Conservation (phyloP, 2,888 invertebrate species). For the Cyrtodaria siliqua region DNA sequence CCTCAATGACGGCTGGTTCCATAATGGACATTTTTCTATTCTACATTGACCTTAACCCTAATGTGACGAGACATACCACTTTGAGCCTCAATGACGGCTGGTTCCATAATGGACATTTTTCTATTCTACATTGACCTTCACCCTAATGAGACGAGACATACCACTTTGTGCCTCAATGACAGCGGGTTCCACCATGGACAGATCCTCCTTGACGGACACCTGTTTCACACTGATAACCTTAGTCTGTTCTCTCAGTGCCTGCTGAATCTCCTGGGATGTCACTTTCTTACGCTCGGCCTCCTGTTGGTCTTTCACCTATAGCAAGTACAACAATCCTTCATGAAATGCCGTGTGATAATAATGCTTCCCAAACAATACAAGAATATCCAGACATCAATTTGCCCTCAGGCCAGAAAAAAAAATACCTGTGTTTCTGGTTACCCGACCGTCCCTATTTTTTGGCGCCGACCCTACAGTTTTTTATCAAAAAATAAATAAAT, state of each 20-base stretch:
- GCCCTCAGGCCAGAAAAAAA: no score
- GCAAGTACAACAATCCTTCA: no score
- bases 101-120: slow-evolving; percentile 99
- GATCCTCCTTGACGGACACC: slow-evolving; percentile 97
- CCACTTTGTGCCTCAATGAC: slow-evolving; percentile 99
- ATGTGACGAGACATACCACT: no score
- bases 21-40: slow-evolving; percentile 98
- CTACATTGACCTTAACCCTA: slow-evolving; percentile 99
- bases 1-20: slow-evolving; percentile 99
- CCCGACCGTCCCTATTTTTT: no score
- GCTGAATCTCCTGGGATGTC: slow-evolving; percentile 98
- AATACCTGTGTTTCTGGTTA: no score
- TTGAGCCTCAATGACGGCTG: slow-evolving; percentile 99
- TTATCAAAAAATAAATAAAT: no score
- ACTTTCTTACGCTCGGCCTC: slow-evolving; percentile 99
- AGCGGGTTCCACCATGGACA: slow-evolving; percentile 99
- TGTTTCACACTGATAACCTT: slow-evolving; percentile 97
- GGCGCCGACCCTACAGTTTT: no score
- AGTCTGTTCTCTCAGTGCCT: slow-evolving; percentile 92
- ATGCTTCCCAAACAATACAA: no score
- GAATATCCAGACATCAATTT: no score
- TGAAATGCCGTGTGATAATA: no score
- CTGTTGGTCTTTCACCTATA: slow-evolving; percentile 94
- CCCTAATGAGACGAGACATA: no score
- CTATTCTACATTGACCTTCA: slow-evolving; percentile 97